Evolutionary conservation across 1,140 invertebrate species (phyloP).

Genomic region (Bombus pyrosoma): DNA sequence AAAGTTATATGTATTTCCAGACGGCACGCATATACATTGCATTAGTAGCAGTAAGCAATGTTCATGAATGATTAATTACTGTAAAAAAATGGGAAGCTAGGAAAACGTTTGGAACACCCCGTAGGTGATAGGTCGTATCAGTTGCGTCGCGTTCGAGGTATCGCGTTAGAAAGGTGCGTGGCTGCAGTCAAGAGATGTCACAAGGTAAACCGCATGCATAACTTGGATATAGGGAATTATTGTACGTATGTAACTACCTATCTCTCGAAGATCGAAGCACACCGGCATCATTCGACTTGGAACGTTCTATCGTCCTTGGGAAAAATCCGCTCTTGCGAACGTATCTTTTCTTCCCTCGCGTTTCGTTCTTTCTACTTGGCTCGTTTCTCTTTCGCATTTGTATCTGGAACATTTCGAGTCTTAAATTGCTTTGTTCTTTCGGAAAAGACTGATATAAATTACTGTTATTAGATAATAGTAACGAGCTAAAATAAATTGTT

Average conservation of each 20-base stretch:
- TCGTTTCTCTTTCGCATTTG: neutral
- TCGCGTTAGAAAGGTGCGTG: constrained; percentile 78
- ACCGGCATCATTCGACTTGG: constrained; percentile 8
- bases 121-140: constrained; percentile 15
- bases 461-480: no score
- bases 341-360: constrained; percentile 3
- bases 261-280: constrained; percentile 52
- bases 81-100: neutral
- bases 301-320: constrained; percentile 54
- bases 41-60: neutral
- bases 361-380: neutral
- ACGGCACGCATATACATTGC: no score
- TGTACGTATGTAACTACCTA: constrained; percentile 60
- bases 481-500: no score
- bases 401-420: no score
- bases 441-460: no score
- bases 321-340: constrained; percentile 34
- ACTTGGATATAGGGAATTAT: constrained; percentile 75
- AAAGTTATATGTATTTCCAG: neutral
- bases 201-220: constrained; percentile 81
- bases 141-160: constrained; percentile 45
- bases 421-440: no score
- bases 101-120: constrained; percentile 18
- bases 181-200: constrained; percentile 74
- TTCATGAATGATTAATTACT: neutral